Evolutionary conservation across 2,113 vertebrate species (phyloP).

Genomic region (Semicossyphus pulcher): DNA sequence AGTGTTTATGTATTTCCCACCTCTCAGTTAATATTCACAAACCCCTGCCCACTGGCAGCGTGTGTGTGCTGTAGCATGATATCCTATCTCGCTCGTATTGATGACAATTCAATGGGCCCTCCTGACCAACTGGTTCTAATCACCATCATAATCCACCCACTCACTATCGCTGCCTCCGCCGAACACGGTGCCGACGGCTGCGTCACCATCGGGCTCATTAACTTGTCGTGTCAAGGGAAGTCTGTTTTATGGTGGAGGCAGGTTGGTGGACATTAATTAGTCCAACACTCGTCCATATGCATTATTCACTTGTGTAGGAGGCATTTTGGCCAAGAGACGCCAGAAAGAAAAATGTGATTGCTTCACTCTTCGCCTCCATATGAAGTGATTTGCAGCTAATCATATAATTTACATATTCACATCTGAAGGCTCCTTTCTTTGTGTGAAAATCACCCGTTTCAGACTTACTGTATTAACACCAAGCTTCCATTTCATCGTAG

Average conservation of each 20-base stretch:
- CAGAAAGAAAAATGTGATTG: constrained; percentile 53
- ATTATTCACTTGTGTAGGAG: constrained; percentile 81
- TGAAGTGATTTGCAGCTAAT: constrained; percentile 49
- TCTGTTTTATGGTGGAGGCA: constrained; percentile 63
- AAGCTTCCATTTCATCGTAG: not conserved
- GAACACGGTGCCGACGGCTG: constrained; percentile 40
- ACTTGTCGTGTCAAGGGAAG: constrained; percentile 50
- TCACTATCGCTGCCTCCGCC: constrained; percentile 53
- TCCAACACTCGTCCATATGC: constrained; percentile 77
- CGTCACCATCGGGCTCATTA: constrained; percentile 63
- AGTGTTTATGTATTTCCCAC: constrained; percentile 70
- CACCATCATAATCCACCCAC: constrained; percentile 67
- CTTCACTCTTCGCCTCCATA: constrained; percentile 55
- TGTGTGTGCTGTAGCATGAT: constrained; percentile 34
- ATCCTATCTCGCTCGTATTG: constrained; percentile 52
- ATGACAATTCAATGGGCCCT: constrained; percentile 64
- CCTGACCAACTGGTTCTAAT: constrained; percentile 68
- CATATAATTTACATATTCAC: constrained; percentile 27
- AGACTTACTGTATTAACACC: not conserved
- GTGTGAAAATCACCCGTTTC: not conserved
- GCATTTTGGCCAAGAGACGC: constrained; percentile 67
- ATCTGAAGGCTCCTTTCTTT: constrained; percentile 27
- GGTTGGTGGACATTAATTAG: constrained; percentile 79
- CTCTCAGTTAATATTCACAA: constrained; percentile 72
- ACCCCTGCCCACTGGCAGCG: constrained; percentile 46